These are phyloP conservation scores for Acropora tenuis DNA, from an alignment of 64 coral and sea anemone genomes.

Conservation along the genomic window DNA sequence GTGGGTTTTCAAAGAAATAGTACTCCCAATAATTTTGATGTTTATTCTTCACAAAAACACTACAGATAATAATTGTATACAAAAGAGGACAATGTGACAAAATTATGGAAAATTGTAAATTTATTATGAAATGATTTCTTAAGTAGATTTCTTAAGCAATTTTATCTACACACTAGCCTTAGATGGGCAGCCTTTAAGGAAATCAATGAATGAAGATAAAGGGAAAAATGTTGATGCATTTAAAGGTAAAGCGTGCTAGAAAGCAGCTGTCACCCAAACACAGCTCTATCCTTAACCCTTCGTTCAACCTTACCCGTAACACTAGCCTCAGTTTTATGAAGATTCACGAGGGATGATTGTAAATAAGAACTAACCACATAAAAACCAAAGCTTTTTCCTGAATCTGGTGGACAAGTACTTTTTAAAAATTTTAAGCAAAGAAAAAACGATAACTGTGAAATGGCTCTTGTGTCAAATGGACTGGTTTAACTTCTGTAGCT, in stretches of 20 bases:
- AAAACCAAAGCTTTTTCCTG: too few species aligned
- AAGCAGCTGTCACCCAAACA: not conserved
- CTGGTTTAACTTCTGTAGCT: not conserved
- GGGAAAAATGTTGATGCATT: not conserved
- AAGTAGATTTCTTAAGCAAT: not conserved
- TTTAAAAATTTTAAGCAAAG: too few species aligned
- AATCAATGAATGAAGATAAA: not conserved
- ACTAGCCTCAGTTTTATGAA: too few species aligned
- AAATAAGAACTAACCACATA: too few species aligned
- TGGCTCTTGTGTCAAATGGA: too few species aligned
- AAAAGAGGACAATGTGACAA: not conserved
- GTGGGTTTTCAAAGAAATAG: slow-evolving; percentile 3
- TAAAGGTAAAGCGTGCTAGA: not conserved
- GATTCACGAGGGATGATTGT: not conserved
- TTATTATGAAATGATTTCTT: not conserved
- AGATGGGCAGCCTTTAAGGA: not conserved
- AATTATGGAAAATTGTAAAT: not conserved
- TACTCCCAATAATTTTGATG: not conserved
- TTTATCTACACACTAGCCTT: too few species aligned
- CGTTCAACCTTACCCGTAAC: too few species aligned
- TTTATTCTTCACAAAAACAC: not conserved
- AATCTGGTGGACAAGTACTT: too few species aligned
- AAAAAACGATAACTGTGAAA: too few species aligned
- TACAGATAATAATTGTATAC: not conserved
- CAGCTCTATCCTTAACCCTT: not conserved